phyloP scores from a whole-genome alignment of 2,113 vertebrate genomes.

The Sinocyclocheilus anshuiensis region DNA sequence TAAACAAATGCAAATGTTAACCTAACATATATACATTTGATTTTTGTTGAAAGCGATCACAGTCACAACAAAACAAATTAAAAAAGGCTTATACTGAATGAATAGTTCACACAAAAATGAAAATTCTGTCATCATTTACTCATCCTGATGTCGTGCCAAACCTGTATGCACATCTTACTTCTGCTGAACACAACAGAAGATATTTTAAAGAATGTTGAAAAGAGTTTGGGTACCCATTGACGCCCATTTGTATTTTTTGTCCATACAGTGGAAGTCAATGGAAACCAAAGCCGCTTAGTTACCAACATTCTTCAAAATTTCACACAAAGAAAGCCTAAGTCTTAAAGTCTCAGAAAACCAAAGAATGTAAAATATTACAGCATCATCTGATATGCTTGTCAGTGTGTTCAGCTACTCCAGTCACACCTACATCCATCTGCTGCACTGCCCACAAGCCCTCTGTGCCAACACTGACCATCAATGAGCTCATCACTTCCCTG shows the following conservation, averaged over 20 bases:
- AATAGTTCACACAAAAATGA: neutral
- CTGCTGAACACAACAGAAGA: neutral
- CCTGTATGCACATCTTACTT: too few relatives aligned
- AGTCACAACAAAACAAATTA: neutral
- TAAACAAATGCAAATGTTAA: neutral
- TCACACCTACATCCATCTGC: constrained; percentile 57
- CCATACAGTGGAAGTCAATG: too few relatives aligned
- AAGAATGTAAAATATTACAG: neutral
- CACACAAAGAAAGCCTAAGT: too few relatives aligned
- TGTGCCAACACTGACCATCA: constrained; percentile 54
- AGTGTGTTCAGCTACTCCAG: constrained; percentile 27
- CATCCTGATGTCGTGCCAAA: neutral
- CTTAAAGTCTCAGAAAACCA: neutral
- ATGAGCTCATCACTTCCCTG: constrained; percentile 68
- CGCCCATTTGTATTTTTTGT: neutral
- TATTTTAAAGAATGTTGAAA: neutral
- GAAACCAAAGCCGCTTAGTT: neutral
- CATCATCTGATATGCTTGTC: neutral
- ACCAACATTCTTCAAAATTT: neutral
- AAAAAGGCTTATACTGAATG: neutral
- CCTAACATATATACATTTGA: neutral
- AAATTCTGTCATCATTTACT: neutral
- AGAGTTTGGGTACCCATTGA: neutral
- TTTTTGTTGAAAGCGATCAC: neutral
- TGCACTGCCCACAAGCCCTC: constrained; percentile 55